Base-by-base conservation (phyloP, 2,797 vertebrate species). In the Nannoperca obscura region DNA sequence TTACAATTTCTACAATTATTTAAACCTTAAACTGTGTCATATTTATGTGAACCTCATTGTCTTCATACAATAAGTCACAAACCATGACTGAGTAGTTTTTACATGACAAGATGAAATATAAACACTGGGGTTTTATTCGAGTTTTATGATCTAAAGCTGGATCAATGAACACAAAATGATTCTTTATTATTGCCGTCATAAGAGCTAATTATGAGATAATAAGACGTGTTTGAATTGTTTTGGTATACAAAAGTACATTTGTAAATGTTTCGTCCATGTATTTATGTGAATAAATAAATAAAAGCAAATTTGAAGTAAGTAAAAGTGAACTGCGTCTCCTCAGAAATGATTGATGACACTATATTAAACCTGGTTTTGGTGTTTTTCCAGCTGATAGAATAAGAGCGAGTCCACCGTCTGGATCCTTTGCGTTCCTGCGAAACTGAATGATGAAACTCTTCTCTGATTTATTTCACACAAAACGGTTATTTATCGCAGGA, bases 381-480 rank as follows among this genome's bases (percentile, higher is more conserved):
- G 38, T 78, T 74, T 79, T 65, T 46, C 59, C 49, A 50, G 61
- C 47, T 77, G 78, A 84, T 72, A 72, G 81, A 87, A 86, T 71
- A 76, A 76, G 75, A 86, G 10, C 72, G 24, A 24, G 2, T 71
- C 71, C 50, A 4, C 50, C 55, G 47, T 71, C 53, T 66, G 69
- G 61, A 62, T 80, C 27, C 52, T 66, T 30, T 1, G 7, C 1
- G 65, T 40, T 78, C 46, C 57, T 5, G 22, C 24, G 54, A 79
- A 74, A 49, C 34, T 76, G 80, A 82, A 50, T 57, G 67, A 78
- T 80, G 80, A 66, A 82, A 47, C 58, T 69, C 30, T 36, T n/a
- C 1, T 4, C 57, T 85, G 84, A 78, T 86, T 86, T 81, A 83
- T 85, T 83, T 76, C 52, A 36, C 78, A 71, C 76, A 71, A 86